These are phyloP conservation scores for Mesorhabditis sp. DNA, from an alignment of 2,888 invertebrate species.

Conservation along the genomic window DNA sequence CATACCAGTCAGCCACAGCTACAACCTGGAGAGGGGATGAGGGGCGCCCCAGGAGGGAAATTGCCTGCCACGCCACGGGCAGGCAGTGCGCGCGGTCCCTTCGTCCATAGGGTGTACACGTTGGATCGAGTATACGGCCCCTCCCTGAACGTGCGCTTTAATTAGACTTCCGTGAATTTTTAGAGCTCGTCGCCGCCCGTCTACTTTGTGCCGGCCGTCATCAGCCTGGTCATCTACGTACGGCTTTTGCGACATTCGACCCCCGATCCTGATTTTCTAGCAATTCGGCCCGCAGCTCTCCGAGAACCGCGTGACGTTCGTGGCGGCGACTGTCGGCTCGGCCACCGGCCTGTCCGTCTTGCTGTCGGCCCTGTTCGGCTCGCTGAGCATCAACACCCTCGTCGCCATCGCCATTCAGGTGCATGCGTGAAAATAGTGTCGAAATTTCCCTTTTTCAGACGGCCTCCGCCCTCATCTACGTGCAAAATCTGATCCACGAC, in stretches of 20 bases:
- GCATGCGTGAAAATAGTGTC: not conserved
- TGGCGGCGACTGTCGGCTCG: not conserved
- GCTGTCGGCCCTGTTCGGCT: not conserved
- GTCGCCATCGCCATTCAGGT: not conserved
- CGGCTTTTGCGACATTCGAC: not conserved
- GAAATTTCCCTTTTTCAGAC: not conserved
- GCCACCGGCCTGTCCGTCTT: not conserved
- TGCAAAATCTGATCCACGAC: constrained; percentile 1
- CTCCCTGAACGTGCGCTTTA: too few species aligned
- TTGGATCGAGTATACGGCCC: too few species aligned
- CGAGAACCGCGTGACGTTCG: not conserved
- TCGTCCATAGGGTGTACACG: too few species aligned
- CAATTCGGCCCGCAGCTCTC: not conserved
- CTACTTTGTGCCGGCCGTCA: not conserved
- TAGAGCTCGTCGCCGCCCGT: not conserved
- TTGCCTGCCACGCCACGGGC: too few species aligned
- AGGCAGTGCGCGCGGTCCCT: too few species aligned
- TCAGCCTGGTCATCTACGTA: constrained; percentile 1
- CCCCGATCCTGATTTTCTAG: not conserved
- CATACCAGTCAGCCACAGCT: too few species aligned
- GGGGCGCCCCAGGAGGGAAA: too few species aligned
- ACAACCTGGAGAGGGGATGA: too few species aligned
- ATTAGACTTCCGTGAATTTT: not conserved
- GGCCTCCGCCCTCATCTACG: constrained; percentile 2
- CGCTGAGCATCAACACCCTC: not conserved